Percentiles rank a stretch among this genome's conserved stretches.
Evolutionary conservation across 2,888 invertebrate species (phyloP).

Genomic region (Himalopsyche tibetana): DNA sequence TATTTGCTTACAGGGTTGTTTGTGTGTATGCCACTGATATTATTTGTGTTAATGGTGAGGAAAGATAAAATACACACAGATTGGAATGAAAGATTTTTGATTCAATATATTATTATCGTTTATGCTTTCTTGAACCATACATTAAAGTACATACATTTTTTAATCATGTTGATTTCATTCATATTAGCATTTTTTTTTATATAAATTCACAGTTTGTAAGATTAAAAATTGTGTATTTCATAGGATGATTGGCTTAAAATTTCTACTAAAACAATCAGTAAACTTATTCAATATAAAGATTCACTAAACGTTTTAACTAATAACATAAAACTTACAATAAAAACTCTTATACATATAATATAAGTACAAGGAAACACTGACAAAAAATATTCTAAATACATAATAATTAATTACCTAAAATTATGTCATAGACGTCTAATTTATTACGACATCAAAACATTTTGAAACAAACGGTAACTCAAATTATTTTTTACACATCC

Average conservation of each 20-base stretch:
- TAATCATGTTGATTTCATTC: slow-evolving; percentile 48
- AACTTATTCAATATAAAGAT: slow-evolving; percentile 29
- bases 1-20: no score
- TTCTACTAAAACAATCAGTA: background rate
- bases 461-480: slow-evolving; percentile 64
- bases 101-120: slow-evolving; percentile 63
- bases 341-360: slow-evolving; percentile 46
- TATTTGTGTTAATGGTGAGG: background rate
- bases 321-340: slow-evolving; percentile 46
- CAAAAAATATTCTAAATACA: slow-evolving; percentile 41
- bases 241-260: slow-evolving; percentile 45
- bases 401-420: slow-evolving; percentile 31
- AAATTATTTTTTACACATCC: slow-evolving; percentile 54
- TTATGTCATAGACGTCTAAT: slow-evolving; percentile 60
- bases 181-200: slow-evolving; percentile 44
- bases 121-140: slow-evolving; percentile 63
- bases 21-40: background rate
- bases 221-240: slow-evolving; percentile 37
- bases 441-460: slow-evolving; percentile 64
- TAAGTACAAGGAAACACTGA: slow-evolving; percentile 46
- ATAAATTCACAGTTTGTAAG: slow-evolving; percentile 12
- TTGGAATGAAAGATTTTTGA: slow-evolving; percentile 52
- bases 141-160: slow-evolving; percentile 57
- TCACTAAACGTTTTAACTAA: slow-evolving; percentile 37
- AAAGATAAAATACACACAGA: background rate